These are phyloP conservation scores for Austrofundulus limnaeus DNA, from an alignment of 2,113 vertebrate genomes.

Conservation along the genomic window DNA sequence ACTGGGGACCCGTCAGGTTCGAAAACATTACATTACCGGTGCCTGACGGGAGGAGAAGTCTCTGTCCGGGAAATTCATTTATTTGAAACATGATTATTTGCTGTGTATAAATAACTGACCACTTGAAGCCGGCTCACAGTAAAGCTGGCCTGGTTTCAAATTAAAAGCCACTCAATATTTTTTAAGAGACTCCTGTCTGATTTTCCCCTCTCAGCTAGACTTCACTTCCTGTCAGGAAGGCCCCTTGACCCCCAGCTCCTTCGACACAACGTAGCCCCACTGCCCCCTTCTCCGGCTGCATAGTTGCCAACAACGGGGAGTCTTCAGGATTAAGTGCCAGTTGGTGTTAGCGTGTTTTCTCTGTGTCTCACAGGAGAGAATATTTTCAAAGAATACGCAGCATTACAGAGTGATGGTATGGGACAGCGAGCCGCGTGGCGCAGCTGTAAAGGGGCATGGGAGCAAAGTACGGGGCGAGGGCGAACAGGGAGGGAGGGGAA, in stretches of 20 bases:
- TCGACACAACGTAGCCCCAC: constrained; percentile 47
- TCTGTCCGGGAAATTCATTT: constrained; percentile 53
- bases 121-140: constrained; percentile 60
- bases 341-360: constrained; percentile 96
- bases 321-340: constrained; percentile 93
- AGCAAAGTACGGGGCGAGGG: constrained; percentile 30
- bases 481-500: constrained; percentile 52
- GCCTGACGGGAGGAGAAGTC: constrained; percentile 25
- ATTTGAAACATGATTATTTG: constrained; percentile 62
- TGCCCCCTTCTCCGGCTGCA: constrained; percentile 74
- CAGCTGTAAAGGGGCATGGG: constrained; percentile 52
- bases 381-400: constrained; percentile 88
- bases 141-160: constrained; percentile 82
- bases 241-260: constrained; percentile 51
- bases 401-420: constrained; percentile 61
- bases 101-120: constrained; percentile 52
- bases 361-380: constrained; percentile 88
- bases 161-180: constrained; percentile 89
- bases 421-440: constrained; percentile 71
- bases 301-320: constrained; percentile 88
- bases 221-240: constrained; percentile 95
- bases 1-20: constrained; percentile 50
- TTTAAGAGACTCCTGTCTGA: constrained; percentile 79
- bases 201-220: constrained; percentile 74
- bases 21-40: constrained; percentile 57